Base-by-base conservation (phyloP, 2,113 vertebrate genomes). In the Brachirus orientalis region DNA sequence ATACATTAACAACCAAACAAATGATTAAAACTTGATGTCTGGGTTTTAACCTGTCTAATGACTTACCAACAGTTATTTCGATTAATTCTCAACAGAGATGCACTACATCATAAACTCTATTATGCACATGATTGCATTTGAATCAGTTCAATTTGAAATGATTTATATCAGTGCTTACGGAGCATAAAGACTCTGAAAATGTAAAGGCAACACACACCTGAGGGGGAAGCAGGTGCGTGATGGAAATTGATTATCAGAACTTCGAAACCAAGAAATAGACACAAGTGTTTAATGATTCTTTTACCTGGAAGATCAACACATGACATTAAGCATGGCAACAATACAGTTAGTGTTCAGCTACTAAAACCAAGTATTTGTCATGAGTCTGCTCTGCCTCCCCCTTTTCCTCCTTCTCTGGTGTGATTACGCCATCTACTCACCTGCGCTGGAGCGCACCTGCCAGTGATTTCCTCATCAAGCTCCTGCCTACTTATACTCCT, bases 171-270 rank as follows among this genome's bases (percentile, higher is more conserved):
- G 20, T 54, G 38, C 38, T 61, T 40, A 40, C 36, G 17, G 69
- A 53, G 48, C 35, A 60, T 52, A 72, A 56, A 53, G 2, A 51
- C 63, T 57, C 43, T 47, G 53, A 69, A 64, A 73, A 72, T 54
- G 56, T 67, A 76, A 72, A 77, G 72, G 70, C 58, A 73, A 68
- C 48, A 59, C 55, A 75, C 0, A 50, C 76, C 63, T 35, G 66
- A 51, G 69, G 65, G 72, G 45, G 54, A 43, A 65, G 51, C 18
- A 20, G 48, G 47, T 51, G 48, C 37, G 68, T 67, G 79, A 75
- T 81, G 69, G 76, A 69, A 72, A 80, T 80, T 71, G 80, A 83
- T 82, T 59, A 58, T 63, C 3, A 40, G 40, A 28, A 45, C 68
- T 82, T 66, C 68, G 28, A 75, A 71, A 52, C 35, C 51, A 37